Evolutionary conservation across 1,140 invertebrate species (phyloP).

Genomic region (Ptiloglossa arizonensis): DNA sequence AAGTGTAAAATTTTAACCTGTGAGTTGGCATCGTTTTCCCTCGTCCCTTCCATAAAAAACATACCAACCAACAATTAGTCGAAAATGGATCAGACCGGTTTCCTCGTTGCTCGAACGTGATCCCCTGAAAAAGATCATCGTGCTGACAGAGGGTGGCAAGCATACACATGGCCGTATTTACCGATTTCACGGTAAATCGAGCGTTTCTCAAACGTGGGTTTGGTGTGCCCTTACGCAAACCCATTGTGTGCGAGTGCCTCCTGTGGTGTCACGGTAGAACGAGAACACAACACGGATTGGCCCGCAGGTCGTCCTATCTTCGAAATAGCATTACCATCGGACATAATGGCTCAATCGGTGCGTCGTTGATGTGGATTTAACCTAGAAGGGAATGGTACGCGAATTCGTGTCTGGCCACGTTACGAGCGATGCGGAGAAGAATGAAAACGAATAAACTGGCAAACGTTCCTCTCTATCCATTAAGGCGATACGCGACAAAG

Average conservation of each 20-base stretch:
- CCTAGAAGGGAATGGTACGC: slow-evolving; percentile 10
- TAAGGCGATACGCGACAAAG: slow-evolving; percentile 44
- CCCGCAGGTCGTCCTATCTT: slow-evolving; percentile 44
- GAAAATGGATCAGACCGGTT: background rate
- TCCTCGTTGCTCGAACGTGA: background rate
- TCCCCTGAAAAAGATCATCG: slow-evolving; percentile 66
- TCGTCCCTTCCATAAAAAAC: background rate
- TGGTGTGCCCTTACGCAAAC: slow-evolving; percentile 54
- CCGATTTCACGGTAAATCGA: slow-evolving; percentile 71
- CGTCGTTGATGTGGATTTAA: slow-evolving; percentile 60
- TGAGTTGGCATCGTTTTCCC: no score
- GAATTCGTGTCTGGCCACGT: slow-evolving; percentile 4
- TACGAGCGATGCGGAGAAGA: background rate
- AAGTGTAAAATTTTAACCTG: no score
- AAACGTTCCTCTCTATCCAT: slow-evolving; percentile 34
- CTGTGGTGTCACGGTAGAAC: slow-evolving; percentile 66
- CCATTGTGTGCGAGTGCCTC: slow-evolving; percentile 62
- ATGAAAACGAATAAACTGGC: slow-evolving; percentile 18
- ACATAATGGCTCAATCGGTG: slow-evolving; percentile 67
- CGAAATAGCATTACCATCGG: slow-evolving; percentile 63
- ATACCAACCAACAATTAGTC: slow-evolving; percentile 23
- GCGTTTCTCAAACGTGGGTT: slow-evolving; percentile 45
- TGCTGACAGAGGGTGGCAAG: slow-evolving; percentile 4
- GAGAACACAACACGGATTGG: slow-evolving; percentile 20
- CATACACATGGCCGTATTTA: slow-evolving; percentile 37